phyloP scores from a whole-genome alignment of 2,113 vertebrate genomes.

The Aleadryas rufinucha region DNA sequence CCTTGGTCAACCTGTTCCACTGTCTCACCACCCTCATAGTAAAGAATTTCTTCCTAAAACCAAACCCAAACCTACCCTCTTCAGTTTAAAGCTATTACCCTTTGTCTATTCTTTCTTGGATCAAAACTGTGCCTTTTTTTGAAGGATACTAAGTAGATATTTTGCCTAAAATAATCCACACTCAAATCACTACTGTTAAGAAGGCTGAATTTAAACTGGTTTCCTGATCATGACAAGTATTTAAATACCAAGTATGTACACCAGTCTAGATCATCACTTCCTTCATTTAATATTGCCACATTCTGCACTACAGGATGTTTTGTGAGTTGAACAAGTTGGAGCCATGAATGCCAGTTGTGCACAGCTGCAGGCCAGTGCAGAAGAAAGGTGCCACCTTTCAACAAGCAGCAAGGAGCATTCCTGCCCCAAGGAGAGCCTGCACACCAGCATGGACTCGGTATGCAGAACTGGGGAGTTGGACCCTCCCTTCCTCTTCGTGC shows the following conservation, averaged over 20 bases:
- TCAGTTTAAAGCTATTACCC: not conserved
- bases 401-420: not conserved
- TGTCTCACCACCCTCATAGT: not conserved
- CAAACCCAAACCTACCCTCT: not conserved
- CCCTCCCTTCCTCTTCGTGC: rapidly evolving
- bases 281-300: not conserved
- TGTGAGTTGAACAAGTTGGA: not conserved
- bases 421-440: rapidly evolving
- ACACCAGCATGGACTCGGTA: not conserved
- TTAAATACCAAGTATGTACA: not conserved
- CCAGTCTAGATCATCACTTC: not conserved
- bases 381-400: not conserved
- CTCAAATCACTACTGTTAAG: not conserved
- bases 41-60: not conserved
- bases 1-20: not conserved
- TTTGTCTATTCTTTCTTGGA: not conserved
- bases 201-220: not conserved
- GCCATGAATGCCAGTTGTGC: no score
- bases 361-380: not conserved
- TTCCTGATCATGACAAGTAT: not conserved
- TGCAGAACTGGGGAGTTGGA: not conserved
- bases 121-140: not conserved
- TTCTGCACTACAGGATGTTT: not conserved
- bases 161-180: not conserved
- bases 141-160: not conserved